These are phyloP conservation scores for Penaeus vannamei DNA, from an alignment of 1,140 invertebrate genomes.

Conservation along the genomic window DNA sequence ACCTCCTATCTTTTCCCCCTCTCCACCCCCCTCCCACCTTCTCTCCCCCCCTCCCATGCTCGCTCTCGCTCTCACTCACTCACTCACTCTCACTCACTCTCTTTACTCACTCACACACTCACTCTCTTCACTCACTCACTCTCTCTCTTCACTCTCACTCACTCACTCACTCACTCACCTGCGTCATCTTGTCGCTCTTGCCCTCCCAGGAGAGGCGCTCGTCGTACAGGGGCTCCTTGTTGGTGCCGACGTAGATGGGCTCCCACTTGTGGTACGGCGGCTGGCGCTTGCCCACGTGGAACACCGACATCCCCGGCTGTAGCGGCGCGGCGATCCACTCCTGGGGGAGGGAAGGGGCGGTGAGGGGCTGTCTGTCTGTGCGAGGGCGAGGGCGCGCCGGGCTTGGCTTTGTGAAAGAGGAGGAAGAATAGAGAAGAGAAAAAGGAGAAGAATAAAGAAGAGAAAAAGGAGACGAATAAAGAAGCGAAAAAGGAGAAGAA, in stretches of 20 bases:
- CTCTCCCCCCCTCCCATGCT: no score
- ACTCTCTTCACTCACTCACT: no score
- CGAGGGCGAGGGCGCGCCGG: not conserved
- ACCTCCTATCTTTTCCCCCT: no score
- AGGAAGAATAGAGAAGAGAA: no score
- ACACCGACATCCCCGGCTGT: slow-evolving; percentile 60
- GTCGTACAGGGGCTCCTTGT: slow-evolving; percentile 84
- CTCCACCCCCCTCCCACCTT: no score
- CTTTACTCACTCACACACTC: rapidly evolving
- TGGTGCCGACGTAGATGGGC: slow-evolving; percentile 86
- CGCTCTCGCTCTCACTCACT: no score
- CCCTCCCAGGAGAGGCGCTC: slow-evolving; percentile 88
- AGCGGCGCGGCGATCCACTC: slow-evolving; percentile 57
- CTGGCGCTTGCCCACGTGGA: slow-evolving; percentile 66
- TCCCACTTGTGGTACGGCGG: slow-evolving; percentile 81
- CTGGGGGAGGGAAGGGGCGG: not conserved
- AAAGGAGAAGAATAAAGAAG: not conserved
- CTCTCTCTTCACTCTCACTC: no score
- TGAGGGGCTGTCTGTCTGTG: not conserved
- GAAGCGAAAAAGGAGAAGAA: no score
- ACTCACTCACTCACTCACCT: slow-evolving; percentile 76
- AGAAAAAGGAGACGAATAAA: no score
- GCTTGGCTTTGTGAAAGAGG: not conserved
- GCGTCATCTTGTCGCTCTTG: slow-evolving; percentile 89
- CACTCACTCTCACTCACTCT: no score